Conservation (phyloP, 2,797 vertebrate species). For the Fistularia tabacaria region DNA sequence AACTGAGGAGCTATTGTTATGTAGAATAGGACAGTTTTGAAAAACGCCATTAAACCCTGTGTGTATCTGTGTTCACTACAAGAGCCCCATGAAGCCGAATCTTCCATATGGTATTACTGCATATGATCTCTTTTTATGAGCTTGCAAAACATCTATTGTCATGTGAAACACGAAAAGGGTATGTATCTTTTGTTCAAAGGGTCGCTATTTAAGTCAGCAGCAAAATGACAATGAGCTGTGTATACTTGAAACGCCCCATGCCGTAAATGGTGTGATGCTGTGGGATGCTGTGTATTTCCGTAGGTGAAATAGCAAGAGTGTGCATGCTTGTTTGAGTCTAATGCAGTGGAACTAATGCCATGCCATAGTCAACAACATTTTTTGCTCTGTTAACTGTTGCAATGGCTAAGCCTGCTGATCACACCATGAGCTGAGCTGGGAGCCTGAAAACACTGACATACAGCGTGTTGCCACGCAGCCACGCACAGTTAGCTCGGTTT, state of each 20-base stretch:
- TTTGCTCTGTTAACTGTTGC: conserved; percentile 68
- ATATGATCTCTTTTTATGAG: no score
- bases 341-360: conserved; percentile 70
- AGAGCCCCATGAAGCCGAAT: no score
- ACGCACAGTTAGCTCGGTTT: conserved; percentile 36
- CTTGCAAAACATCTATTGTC: no score
- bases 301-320: conserved; percentile 22
- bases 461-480: conserved; percentile 2
- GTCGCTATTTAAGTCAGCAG: conserved; percentile 15
- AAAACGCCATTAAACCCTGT: background rate
- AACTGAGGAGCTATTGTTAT: conserved; percentile 31
- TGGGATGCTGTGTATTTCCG: conserved; percentile 22
- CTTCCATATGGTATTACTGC: no score
- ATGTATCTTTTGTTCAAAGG: background rate
- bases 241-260: conserved; percentile 35
- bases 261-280: conserved; percentile 33
- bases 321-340: conserved; percentile 57
- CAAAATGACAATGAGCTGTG: conserved; percentile 16
- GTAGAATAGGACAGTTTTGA: conserved; percentile 21
- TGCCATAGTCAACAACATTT: conserved; percentile 68
- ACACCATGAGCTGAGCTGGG: conserved; percentile 43
- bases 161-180: no score
- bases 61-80: background rate
- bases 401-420: conserved; percentile 61
- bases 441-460: conserved; percentile 23